Base-by-base conservation (phyloP, 2,888 invertebrate species). In the Cheilosia impressa region DNA sequence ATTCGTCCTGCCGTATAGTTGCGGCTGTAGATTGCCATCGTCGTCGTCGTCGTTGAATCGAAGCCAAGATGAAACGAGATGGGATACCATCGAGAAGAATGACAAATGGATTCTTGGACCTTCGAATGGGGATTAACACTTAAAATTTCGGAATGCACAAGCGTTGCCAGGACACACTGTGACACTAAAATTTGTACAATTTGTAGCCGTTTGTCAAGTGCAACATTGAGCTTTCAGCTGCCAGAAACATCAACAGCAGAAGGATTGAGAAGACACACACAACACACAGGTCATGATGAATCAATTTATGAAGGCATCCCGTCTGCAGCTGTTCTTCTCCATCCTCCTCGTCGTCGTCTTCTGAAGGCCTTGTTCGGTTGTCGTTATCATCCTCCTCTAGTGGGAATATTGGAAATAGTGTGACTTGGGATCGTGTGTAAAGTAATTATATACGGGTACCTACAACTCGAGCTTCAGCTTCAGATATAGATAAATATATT, bases 151-250 rank as follows among this genome's bases (percentile, higher is more conserved):
- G 65, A 75, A 69, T 79, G 60, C 62, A 62, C 60, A 76, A 77
- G 34, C 76, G 53, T 69, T 69, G 41, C 83, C 58, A 71, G 84
- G 79, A 80, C 75, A 84, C 58, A 87, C 87, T 89, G 87, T 90
- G 87, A 88, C 88, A 89, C 88, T 89, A 88, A 89, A 88, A 89
- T 89, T 88, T 89, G 88, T 87, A 88, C 89, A 90, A 90, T 90
- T 90, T 90, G 90, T 89, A 88, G 88, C 87, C 87, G 88, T 89
- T 90, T 90, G 88, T 88, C 88, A 88, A 87, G 87, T 87, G 84
- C 87, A 88, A 89, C 81, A 85, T 68, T 81, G 76, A 85, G 85
- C 81, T 81, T 85, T 81, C 85, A 81, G 62, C 58, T 85, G 76
- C 72, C 85, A 77, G 72, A 45, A 73, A 68, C 78, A 83, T 83